Percentiles rank a stretch among this genome's conserved stretches.
These are phyloP conservation scores for Drosophila varians DNA, from an alignment of 1,140 invertebrate genomes.

Conservation along the genomic window DNA sequence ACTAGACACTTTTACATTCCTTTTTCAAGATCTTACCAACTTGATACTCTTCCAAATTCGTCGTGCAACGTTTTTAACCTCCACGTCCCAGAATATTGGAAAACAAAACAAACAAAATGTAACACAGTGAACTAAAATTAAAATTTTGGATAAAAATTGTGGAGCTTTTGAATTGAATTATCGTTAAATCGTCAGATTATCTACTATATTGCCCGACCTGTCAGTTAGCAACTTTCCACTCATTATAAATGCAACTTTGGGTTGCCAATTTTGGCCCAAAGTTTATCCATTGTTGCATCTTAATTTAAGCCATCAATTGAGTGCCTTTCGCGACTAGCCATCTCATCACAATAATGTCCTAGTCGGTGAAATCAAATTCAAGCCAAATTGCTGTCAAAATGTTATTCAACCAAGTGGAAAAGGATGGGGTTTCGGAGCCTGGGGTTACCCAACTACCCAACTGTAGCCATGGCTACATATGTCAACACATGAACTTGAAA, in stretches of 20 bases:
- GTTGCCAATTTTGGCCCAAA: slow-evolving; percentile 44
- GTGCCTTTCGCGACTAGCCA: slow-evolving; percentile 41
- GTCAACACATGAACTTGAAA: slow-evolving; percentile 81
- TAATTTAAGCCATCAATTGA: slow-evolving; percentile 39
- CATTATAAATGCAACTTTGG: slow-evolving; percentile 57
- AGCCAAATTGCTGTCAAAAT: slow-evolving; percentile 27
- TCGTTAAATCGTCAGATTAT: slow-evolving; percentile 20
- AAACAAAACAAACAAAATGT: neutral
- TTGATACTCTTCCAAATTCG: neutral
- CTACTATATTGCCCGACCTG: slow-evolving; percentile 13
- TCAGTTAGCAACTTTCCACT: slow-evolving; percentile 56
- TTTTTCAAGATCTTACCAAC: neutral
- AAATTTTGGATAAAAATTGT: no score
- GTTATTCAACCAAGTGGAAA: slow-evolving; percentile 21
- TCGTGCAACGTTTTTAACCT: neutral
- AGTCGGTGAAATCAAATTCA: slow-evolving; percentile 26
- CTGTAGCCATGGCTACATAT: slow-evolving; percentile 63
- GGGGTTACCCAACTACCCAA: slow-evolving; percentile 29
- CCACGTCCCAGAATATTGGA: neutral
- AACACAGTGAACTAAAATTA: neutral
- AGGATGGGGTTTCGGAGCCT: no score
- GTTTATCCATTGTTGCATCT: slow-evolving; percentile 60
- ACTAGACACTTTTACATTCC: neutral
- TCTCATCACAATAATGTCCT: slow-evolving; percentile 66
- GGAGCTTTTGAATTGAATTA: slow-evolving; percentile 18